Conservation (phyloP, 2,888 invertebrate genomes). For the Mesodorylaimus sp. region DNA sequence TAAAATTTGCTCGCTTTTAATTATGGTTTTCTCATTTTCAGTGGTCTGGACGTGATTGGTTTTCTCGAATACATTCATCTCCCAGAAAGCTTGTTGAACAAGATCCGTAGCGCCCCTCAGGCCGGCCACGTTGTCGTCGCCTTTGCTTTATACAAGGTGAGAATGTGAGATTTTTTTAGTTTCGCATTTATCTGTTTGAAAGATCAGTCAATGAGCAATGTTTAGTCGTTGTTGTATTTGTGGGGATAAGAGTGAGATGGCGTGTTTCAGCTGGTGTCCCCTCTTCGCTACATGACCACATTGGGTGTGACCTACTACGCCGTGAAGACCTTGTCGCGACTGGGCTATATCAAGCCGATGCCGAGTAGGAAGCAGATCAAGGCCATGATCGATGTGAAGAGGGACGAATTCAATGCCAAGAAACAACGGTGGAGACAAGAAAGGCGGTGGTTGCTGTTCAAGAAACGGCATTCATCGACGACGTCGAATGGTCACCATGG, state of each 20-base stretch:
- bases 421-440: no score
- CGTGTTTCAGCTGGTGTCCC: conserved; percentile 21
- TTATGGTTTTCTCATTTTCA: conserved; percentile 31
- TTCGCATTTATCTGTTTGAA: no score
- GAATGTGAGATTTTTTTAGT: background rate
- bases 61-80: conserved; percentile 56
- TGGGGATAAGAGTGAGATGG: no score
- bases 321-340: conserved; percentile 21
- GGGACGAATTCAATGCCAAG: no score
- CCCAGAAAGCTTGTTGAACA: conserved; percentile 55
- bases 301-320: conserved; percentile 20
- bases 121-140: conserved; percentile 76
- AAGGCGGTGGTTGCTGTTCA: no score
- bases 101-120: conserved; percentile 45
- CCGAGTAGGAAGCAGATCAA: conserved; percentile 5
- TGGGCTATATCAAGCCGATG: conserved; percentile 14
- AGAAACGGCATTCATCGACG: no score
- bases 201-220: no score
- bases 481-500: no score
- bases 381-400: conserved; percentile 1
- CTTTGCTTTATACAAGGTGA: conserved; percentile 74
- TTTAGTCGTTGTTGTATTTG: no score
- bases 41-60: conserved; percentile 72
- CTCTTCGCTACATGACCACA: conserved; percentile 25
- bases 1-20: background rate